These are phyloP conservation scores for Myotis myotis DNA, from an alignment of 2,797 vertebrate genomes.

Conservation along the genomic window DNA sequence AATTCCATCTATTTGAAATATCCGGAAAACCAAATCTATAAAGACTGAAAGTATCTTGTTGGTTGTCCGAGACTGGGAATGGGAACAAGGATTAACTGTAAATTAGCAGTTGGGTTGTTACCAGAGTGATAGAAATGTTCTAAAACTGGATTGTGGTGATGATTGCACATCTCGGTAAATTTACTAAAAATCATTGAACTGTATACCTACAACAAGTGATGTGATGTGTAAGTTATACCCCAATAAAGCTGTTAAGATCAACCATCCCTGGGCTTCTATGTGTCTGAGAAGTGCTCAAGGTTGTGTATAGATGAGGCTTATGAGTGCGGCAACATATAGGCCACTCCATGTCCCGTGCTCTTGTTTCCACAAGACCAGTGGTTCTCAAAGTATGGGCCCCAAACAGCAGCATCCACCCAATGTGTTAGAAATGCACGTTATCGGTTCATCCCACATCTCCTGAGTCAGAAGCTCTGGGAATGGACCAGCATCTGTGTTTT, in stretches of 20 bases:
- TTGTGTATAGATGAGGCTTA: not conserved
- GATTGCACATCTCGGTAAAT: not conserved
- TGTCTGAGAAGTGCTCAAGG: not conserved
- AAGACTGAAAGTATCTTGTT: not conserved
- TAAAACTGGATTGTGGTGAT: not conserved
- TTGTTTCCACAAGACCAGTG: not conserved
- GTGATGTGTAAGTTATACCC: not conserved
- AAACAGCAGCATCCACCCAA: not conserved
- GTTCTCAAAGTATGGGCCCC: not conserved
- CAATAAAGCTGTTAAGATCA: not conserved
- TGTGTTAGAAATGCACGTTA: not conserved
- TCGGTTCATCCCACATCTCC: not conserved
- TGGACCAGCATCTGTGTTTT: not conserved
- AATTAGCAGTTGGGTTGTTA: not conserved
- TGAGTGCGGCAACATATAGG: fast-evolving
- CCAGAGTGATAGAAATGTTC: not conserved
- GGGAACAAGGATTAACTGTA: not conserved
- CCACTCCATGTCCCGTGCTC: not conserved
- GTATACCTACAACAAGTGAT: not conserved
- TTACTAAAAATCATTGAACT: not conserved
- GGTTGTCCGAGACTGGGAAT: not conserved
- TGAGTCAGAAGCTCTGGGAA: not conserved
- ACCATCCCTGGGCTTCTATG: not conserved
- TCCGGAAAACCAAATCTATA: not conserved
- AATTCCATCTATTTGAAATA: not conserved